Conservation (phyloP, 1,140 invertebrate species). For the Cephus cinctus region DNA sequence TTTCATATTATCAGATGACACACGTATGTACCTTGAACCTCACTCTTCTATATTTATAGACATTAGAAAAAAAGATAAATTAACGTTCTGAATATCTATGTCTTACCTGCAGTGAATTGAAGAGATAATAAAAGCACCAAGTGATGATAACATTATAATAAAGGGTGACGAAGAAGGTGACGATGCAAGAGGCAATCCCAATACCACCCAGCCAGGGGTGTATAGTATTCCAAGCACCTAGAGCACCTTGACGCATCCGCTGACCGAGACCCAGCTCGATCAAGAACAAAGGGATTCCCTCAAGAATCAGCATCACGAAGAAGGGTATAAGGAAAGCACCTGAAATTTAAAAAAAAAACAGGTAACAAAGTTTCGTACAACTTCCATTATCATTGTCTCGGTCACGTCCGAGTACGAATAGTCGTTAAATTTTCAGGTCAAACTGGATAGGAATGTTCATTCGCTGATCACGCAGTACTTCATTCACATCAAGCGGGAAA, state of each 20-base stretch:
- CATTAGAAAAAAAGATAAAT: no score
- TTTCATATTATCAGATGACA: no score
- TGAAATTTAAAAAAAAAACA: constrained; percentile 53
- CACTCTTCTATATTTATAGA: no score
- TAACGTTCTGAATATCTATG: no score
- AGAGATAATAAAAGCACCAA: constrained; percentile 96
- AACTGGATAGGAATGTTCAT: no score
- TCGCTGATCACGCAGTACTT: no score
- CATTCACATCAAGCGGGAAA: no score
- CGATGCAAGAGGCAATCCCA: constrained; percentile 86
- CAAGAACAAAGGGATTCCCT: constrained; percentile 90
- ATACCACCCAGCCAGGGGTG: constrained; percentile 90
- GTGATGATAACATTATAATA: constrained; percentile 99
- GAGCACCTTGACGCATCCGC: constrained; percentile 81
- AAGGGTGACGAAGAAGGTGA: constrained; percentile 87
- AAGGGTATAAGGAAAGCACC: constrained; percentile 98
- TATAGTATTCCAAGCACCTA: constrained; percentile 93
- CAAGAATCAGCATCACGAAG: constrained; percentile 87
- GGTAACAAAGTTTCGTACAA: background rate
- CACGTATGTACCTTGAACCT: no score
- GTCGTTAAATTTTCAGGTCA: no score
- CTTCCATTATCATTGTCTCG: no score
- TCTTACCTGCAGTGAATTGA: constrained; percentile 84
- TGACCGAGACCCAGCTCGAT: constrained; percentile 94
- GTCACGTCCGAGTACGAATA: no score